Conservation (phyloP, 1,140 invertebrate species). For the Ostrea denselamellosa region DNA sequence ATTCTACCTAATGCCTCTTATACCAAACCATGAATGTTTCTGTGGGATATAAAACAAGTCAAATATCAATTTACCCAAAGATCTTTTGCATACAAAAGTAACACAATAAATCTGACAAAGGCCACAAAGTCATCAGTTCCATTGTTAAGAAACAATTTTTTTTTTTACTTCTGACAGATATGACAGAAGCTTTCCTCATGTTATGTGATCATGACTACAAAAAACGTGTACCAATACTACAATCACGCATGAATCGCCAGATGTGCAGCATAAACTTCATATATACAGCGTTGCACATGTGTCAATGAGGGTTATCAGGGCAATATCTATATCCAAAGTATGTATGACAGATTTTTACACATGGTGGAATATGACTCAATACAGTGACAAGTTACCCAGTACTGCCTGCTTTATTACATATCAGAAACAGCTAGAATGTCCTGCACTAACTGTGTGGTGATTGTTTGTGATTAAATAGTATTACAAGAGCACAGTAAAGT, state of each 20-base stretch:
- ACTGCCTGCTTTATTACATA: neutral
- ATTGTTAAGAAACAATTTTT: neutral
- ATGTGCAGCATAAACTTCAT: slow-evolving; percentile 38
- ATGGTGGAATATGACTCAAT: slow-evolving; percentile 23
- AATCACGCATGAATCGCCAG: slow-evolving; percentile 5
- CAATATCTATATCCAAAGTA: neutral
- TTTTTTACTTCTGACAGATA: neutral
- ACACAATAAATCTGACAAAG: neutral
- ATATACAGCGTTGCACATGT: slow-evolving; percentile 16
- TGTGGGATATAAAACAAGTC: neutral
- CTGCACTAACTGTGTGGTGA: neutral
- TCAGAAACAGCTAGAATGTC: neutral
- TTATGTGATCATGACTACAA: neutral
- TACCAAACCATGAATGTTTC: neutral
- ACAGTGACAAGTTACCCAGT: neutral
- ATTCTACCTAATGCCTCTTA: neutral
- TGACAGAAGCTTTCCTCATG: neutral
- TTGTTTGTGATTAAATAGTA: slow-evolving; percentile 11
- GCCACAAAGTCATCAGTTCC: slow-evolving; percentile 6
- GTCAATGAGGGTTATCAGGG: slow-evolving; percentile 17
- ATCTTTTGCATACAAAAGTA: slow-evolving; percentile 5
- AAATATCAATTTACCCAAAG: slow-evolving; percentile 7
- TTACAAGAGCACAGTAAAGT: slow-evolving; percentile 21
- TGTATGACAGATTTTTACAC: slow-evolving; percentile 31
- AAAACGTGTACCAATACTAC: neutral